Conservation (phyloP, 2,888 invertebrate genomes). For the Orthosia cruda region DNA sequence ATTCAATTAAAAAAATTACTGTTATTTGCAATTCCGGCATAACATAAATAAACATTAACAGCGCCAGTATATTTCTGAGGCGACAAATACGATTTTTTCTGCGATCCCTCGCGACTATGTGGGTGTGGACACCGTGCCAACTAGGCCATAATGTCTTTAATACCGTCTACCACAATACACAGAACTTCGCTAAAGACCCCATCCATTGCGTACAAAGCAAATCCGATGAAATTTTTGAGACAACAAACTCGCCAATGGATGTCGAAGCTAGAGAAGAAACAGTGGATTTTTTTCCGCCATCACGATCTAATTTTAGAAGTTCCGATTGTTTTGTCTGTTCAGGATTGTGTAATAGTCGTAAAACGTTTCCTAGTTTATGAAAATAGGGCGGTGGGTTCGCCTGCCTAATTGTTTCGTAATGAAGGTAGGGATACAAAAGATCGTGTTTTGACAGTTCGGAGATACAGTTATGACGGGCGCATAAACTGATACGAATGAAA, state of each 20-base stretch:
- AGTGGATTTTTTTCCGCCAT: slow-evolving; percentile 74
- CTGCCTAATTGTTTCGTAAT: slow-evolving; percentile 83
- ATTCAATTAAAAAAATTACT: slow-evolving; percentile 38
- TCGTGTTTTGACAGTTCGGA: slow-evolving; percentile 61
- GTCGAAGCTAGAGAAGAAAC: slow-evolving; percentile 46
- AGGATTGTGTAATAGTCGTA: slow-evolving; percentile 85
- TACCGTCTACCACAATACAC: slow-evolving; percentile 72
- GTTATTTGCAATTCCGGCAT: slow-evolving; percentile 65
- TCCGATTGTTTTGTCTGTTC: slow-evolving; percentile 88
- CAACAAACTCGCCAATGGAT: slow-evolving; percentile 67
- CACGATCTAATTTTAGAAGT: slow-evolving; percentile 80
- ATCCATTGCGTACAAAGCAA: slow-evolving; percentile 70
- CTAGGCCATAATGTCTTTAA: slow-evolving; percentile 87
- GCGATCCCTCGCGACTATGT: slow-evolving; percentile 83
- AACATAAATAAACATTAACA: slow-evolving; percentile 62
- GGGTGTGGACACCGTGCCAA: slow-evolving; percentile 85
- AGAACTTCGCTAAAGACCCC: slow-evolving; percentile 46
- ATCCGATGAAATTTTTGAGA: background rate
- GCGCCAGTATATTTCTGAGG: slow-evolving; percentile 65
- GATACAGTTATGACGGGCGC: slow-evolving; percentile 32
- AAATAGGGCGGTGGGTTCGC: slow-evolving; percentile 78
- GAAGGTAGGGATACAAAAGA: slow-evolving; percentile 61
- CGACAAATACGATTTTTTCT: slow-evolving; percentile 80
- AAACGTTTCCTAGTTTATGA: slow-evolving; percentile 87
- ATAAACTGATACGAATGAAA: slow-evolving; percentile 52